A percentile compares a stretch with the other conserved stretches of the same genome.
Evolutionary conservation across 2,113 vertebrate species (phyloP).

Genomic region (Eudorcas thomsonii): DNA sequence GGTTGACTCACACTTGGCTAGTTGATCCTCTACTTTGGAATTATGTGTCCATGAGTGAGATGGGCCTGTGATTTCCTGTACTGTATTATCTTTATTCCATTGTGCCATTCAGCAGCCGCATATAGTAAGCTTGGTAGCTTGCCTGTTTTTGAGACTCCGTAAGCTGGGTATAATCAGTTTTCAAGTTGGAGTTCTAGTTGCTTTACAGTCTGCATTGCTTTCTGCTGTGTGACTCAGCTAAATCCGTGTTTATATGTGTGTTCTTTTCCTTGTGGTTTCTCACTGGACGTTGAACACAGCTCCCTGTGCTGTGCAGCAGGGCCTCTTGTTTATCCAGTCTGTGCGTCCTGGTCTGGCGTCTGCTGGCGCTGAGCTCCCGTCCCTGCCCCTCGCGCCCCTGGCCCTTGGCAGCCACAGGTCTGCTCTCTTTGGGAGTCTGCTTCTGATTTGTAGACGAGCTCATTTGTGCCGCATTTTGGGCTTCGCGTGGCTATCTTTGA

Average conservation of each 20-base stretch:
- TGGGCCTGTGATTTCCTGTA: not conserved
- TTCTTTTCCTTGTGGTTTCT: not conserved
- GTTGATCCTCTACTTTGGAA: not conserved
- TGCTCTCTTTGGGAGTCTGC: not conserved
- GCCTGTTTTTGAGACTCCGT: not conserved
- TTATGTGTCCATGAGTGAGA: not conserved
- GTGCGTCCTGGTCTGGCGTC: fast-evolving
- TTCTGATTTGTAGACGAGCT: not conserved
- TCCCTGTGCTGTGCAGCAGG: fast-evolving
- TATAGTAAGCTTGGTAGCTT: not conserved
- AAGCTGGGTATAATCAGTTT: fast-evolving
- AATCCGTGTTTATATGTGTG: fast-evolving
- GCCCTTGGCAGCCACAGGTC: not conserved
- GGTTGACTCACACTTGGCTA: fast-evolving
- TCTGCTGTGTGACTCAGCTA: not conserved
- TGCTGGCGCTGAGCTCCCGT: not conserved
- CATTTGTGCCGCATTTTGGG: not conserved
- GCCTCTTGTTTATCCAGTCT: not conserved
- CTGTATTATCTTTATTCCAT: fast-evolving
- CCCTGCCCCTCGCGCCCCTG: not conserved
- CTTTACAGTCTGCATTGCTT: fast-evolving
- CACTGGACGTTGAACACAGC: fast-evolving
- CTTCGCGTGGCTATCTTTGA: fast-evolving
- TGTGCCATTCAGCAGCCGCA: not conserved
- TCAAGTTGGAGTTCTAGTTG: not conserved